Conservation (phyloP, 2,888 invertebrate species). For the Ommatoiulus sabulosus region DNA sequence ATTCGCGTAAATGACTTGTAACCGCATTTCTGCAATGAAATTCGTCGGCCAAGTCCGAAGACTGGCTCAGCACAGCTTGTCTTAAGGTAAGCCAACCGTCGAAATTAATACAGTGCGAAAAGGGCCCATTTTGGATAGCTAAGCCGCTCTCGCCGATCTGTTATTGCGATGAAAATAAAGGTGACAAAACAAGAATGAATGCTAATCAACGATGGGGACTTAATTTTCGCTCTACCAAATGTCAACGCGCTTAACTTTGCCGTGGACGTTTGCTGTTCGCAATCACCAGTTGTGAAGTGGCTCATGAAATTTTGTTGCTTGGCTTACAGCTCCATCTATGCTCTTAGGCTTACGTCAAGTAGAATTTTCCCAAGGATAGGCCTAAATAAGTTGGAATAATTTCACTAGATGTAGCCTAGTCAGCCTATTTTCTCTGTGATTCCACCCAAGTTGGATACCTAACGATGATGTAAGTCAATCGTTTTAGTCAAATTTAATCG, state of each 20-base stretch:
- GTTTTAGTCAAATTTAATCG: neutral
- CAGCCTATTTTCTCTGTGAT: neutral
- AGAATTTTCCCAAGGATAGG: constrained; percentile 49
- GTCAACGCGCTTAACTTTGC: constrained; percentile 44
- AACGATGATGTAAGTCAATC: constrained; percentile 31
- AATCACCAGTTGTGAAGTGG: constrained; percentile 47
- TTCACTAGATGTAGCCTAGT: constrained; percentile 25
- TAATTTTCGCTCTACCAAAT: constrained; percentile 8
- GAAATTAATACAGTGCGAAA: constrained; percentile 52
- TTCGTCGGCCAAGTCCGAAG: constrained; percentile 40
- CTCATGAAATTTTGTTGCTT: constrained; percentile 47
- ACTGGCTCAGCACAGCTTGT: constrained; percentile 38
- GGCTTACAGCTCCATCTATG: constrained; percentile 53
- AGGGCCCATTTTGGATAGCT: constrained; percentile 51
- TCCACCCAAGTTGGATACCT: constrained; percentile 20
- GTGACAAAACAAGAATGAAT: neutral
- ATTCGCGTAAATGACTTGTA: constrained; percentile 49
- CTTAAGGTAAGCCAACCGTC: constrained; percentile 52
- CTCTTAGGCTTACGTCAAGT: constrained; percentile 54
- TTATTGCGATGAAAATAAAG: constrained; percentile 5
- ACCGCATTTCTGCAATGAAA: constrained; percentile 52
- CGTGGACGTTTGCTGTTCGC: constrained; percentile 41
- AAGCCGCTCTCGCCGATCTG: constrained; percentile 37
- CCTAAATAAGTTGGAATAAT: constrained; percentile 50
- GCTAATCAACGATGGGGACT: neutral